These are phyloP conservation scores for Potamarius usumacintae DNA, from an alignment of 2,113 vertebrate genomes.

Conservation along the genomic window DNA sequence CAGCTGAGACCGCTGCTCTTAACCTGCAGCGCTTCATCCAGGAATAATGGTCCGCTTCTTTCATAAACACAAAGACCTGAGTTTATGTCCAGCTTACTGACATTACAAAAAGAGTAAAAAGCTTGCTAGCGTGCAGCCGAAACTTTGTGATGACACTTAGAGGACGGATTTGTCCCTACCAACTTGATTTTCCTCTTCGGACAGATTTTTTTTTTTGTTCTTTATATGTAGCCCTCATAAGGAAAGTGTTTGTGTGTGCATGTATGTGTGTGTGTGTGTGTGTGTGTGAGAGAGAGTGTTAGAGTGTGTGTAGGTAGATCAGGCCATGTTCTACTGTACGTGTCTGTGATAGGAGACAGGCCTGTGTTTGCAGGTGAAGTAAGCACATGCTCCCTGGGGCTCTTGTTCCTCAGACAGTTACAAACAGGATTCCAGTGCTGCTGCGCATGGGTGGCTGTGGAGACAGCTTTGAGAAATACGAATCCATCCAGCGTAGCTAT, in stretches of 20 bases:
- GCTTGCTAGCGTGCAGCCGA: not conserved
- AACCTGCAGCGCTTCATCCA: not conserved
- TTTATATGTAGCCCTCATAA: slow-evolving; percentile 43
- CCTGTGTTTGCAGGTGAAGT: slow-evolving; percentile 67
- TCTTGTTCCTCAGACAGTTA: slow-evolving; percentile 70
- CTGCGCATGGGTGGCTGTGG: slow-evolving; percentile 62
- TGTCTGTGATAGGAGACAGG: slow-evolving; percentile 60
- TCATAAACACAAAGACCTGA: slow-evolving; percentile 21
- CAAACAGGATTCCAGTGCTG: slow-evolving; percentile 70
- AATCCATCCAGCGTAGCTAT: slow-evolving; percentile 59
- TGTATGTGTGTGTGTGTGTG: not conserved
- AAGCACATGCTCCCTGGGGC: slow-evolving; percentile 61
- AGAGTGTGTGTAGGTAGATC: slow-evolving; percentile 43
- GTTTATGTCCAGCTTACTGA: slow-evolving; percentile 4
- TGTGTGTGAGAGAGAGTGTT: slow-evolving; percentile 3
- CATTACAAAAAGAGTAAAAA: not conserved
- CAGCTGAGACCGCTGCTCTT: slow-evolving; percentile 17
- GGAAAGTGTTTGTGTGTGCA: not conserved
- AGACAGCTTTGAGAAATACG: slow-evolving; percentile 67
- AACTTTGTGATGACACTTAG: slow-evolving; percentile 34
- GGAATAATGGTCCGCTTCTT: slow-evolving; percentile 7
- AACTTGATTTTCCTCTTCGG: slow-evolving; percentile 37
- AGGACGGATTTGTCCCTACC: slow-evolving; percentile 38
- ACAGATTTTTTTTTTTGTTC: slow-evolving; percentile 46
- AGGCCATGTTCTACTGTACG: slow-evolving; percentile 27